Evolutionary conservation across 2,888 invertebrate genomes (phyloP), one percentile per base, ranked within the genome.

Genomic region (Campoletis raptor): DNA sequence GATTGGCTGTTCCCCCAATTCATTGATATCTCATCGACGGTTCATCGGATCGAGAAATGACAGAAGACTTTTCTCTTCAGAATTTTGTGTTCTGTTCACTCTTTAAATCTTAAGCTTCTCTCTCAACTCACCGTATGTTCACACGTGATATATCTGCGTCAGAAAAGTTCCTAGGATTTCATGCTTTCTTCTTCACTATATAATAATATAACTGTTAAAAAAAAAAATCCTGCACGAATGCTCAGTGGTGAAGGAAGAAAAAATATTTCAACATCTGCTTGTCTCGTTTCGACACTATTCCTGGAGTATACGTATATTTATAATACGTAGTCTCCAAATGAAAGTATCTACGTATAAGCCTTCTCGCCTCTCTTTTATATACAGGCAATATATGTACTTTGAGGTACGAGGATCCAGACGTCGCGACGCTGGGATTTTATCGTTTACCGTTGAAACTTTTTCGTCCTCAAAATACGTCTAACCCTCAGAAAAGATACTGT

Each of bases 251-350:
- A 66, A 64, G 52, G 57, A 18, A 30, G 15, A 52, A 81, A 64
- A 54, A 79, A 54, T 74, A 54, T 18, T 67, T 54, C 77, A 82
- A 84, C 86, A 87, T 87, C 84, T 87, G 86, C 64, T 57, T 79
- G 69, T 69, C 81, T 82, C 81, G 82, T 84, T 85, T 85, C 85
- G 77, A 72, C 77, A 77, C 76, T 81, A 72, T 81, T 30, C 70
- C 42, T 73, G 57, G 61, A 61, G 61, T 15, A 61, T 61, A 30
- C 30, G 12, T 57, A 57, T 57, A 24, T 57, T 24, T 57, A n/a
- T 66, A 45, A n/a, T 66, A 45, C 37, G 37, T 40, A 37, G 66
- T 52, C 73, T 73, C 70, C 72, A 66, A 81, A 73, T 81, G 61
- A 81, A 64, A 73, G 81, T 73, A 52, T 80, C 80, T 67, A 67